Conservation (phyloP, 2,888 invertebrate genomes). For the Aphrophora alni region DNA sequence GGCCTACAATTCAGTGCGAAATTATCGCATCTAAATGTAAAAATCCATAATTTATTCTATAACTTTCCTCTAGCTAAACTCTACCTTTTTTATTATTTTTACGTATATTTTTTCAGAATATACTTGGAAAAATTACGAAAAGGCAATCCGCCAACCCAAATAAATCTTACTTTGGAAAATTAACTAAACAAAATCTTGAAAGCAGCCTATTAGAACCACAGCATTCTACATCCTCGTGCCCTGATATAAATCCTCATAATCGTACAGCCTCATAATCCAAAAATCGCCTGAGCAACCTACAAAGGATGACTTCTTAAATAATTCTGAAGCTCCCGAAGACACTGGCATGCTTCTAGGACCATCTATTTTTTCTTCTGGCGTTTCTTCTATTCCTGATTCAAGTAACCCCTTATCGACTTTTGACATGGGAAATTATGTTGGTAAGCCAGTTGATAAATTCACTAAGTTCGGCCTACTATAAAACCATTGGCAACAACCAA, state of each 20-base stretch:
- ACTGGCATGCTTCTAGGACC: neutral
- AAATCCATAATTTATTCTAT: too few species aligned
- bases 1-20: too few species aligned
- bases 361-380: neutral
- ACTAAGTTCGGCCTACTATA: conserved; percentile 15
- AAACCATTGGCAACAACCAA: conserved; percentile 10
- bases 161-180: conserved; percentile 11
- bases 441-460: neutral
- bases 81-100: too few species aligned
- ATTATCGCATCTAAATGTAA: too few species aligned
- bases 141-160: neutral
- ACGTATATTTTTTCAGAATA: too few species aligned
- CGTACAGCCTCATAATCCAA: too few species aligned
- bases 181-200: neutral
- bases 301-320: neutral
- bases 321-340: neutral
- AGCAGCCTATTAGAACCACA: neutral
- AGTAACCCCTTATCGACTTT: neutral
- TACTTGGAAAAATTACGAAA: neutral
- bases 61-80: too few species aligned
- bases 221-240: neutral
- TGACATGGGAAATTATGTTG: neutral
- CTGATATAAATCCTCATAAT: too few species aligned
- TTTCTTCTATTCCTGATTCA: neutral
- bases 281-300: neutral